Base-by-base conservation (phyloP, 1,140 invertebrate species). In the Andrena cerasifolii region DNA sequence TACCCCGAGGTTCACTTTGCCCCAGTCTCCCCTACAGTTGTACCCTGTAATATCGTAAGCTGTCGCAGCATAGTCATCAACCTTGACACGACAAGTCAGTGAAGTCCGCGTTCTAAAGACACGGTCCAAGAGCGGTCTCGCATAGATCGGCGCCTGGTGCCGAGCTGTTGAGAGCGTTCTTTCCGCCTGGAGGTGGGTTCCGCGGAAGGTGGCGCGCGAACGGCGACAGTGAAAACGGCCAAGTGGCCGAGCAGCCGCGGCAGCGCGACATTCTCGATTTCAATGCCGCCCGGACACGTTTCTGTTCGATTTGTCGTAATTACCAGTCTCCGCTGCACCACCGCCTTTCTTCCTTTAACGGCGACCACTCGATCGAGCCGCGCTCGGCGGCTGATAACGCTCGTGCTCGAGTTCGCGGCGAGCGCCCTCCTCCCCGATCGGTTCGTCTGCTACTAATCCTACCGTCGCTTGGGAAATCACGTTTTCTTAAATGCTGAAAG, bases 61-160 rank as follows among this genome's bases (percentile, higher is more conserved):
- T 26, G 21, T 21, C 61, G 51, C 31, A 62, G 33, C 61, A n/a
- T 40, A 72, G 75, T 66, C 40, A 59, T 71, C 79, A 81, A 85
- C 84, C 83, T 81, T 85, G 84, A 85, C 63, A 71, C 59, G 68
- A 80, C 65, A 51, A 68, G 59, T 65, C 40, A 45, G 28, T n/a
- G 1, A 62, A 73, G 68, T 68, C 53, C 59, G 68, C 58, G 63
- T 74, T 83, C 43, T 63, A 78, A 83, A 65, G 63, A 54, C 67
- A 40, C 26, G 71, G 49, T 18, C 45, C 24, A 31, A 26, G 51
- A 54, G 24, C 49, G 43, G 47, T 56, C 73, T 40, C n/a, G n/a
- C 67, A 82, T 67, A 77, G 67, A 78, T 81, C 59, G 47, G 18
- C 16, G 14, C 5, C 18, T 2, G 24, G 18, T 26, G 36, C 3